phyloP scores from a whole-genome alignment of 2,797 vertebrate genomes.

The Melanotaenia parkinsoni region DNA sequence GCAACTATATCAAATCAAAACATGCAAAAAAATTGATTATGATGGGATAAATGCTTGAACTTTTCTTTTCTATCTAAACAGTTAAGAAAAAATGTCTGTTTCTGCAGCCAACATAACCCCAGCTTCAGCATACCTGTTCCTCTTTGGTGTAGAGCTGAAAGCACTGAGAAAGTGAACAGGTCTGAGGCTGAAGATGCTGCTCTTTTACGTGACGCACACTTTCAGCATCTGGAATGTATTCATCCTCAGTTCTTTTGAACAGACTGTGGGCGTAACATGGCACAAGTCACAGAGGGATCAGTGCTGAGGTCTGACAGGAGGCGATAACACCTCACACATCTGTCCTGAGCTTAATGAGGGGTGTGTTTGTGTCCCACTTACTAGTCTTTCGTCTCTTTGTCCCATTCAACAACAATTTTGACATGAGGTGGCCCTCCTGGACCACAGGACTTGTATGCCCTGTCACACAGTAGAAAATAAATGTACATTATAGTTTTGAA shows the following conservation, averaged over 20 bases:
- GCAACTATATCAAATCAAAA: neutral
- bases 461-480: conserved; percentile 61
- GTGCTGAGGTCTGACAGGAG: conserved; percentile 3
- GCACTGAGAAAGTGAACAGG: conserved; percentile 95
- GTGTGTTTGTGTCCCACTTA: conserved; percentile 80
- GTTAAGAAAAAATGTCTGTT: neutral
- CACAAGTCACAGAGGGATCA: conserved; percentile 42
- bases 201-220: conserved; percentile 94
- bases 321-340: conserved; percentile 14
- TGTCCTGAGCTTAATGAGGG: conserved; percentile 10
- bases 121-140: conserved; percentile 88
- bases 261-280: conserved; percentile 80
- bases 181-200: conserved; percentile 95
- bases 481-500: neutral
- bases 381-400: conserved; percentile 99
- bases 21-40: neutral
- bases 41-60: neutral
- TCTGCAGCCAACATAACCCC: neutral
- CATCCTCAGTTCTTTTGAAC: conserved; percentile 95
- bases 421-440: conserved; percentile 95
- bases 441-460: conserved; percentile 95
- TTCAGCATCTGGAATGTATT: conserved; percentile 96
- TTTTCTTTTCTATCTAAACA: neutral
- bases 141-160: conserved; percentile 99
- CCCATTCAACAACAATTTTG: conserved; percentile 98